Evolutionary conservation across 2,113 vertebrate genomes (phyloP).

Genomic region (Anoura caudifer): DNA sequence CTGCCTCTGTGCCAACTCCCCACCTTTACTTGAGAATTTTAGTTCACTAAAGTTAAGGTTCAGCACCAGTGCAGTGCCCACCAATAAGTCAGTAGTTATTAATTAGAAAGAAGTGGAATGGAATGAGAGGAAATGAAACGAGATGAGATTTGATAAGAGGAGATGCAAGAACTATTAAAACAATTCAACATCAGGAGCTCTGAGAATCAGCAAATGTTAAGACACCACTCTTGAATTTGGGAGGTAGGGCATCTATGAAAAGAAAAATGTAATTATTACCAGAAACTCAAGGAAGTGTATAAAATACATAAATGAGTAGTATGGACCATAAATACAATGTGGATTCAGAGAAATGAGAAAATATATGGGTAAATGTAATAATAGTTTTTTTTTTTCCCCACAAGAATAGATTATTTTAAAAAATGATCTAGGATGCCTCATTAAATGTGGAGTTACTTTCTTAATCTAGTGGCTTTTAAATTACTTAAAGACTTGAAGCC

Average conservation of each 20-base stretch:
- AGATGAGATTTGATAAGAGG: background rate
- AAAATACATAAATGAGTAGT: background rate
- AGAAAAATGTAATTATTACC: background rate
- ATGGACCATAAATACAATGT: background rate
- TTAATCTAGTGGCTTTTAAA: background rate
- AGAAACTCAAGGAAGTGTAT: background rate
- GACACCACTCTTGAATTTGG: background rate
- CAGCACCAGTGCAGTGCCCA: background rate
- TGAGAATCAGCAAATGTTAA: background rate
- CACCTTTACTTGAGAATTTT: background rate
- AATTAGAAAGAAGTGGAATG: background rate
- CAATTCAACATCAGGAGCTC: background rate
- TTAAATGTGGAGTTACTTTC: background rate
- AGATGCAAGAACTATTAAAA: background rate
- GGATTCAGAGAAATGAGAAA: background rate
- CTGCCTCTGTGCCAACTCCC: background rate
- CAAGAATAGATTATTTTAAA: background rate
- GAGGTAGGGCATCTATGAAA: background rate
- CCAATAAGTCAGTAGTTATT: background rate
- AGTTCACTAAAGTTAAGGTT: background rate
- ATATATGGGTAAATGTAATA: background rate
- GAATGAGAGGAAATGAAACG: background rate
- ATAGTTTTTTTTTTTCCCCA: background rate
- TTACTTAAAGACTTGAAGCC: background rate
- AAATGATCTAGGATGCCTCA: background rate